A percentile compares a stretch with the other conserved stretches of the same genome.
Conservation (phyloP, 2,888 invertebrate species). For the Penaeus monodon region DNA sequence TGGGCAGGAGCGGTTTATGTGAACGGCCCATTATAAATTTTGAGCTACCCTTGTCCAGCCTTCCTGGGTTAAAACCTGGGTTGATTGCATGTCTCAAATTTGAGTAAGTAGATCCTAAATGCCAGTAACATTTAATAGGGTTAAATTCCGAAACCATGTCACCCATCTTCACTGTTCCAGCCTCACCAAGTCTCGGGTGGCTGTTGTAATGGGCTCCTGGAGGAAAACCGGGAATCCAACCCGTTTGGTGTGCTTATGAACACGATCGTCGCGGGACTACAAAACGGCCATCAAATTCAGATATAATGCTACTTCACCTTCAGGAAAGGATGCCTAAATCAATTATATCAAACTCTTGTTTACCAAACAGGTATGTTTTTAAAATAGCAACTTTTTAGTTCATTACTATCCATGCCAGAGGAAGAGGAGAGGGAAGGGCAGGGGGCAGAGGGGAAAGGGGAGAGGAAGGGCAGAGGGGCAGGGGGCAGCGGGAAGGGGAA, state of each 20-base stretch:
- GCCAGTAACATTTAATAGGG: neutral
- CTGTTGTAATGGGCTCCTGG: conserved; percentile 41
- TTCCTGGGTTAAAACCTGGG: conserved; percentile 35
- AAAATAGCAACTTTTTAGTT: neutral
- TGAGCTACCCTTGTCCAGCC: conserved; percentile 35
- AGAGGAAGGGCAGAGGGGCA: too few species aligned
- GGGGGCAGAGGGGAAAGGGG: too few species aligned
- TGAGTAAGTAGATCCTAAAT: conserved; percentile 14
- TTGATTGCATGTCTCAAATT: conserved; percentile 14
- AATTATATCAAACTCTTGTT: conserved; percentile 26
- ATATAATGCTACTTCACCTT: conserved; percentile 26
- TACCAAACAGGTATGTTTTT: conserved; percentile 23
- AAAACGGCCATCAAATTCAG: neutral
- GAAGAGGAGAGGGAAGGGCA: too few species aligned
- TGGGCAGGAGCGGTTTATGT: conserved; percentile 47
- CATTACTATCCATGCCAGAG: too few species aligned
- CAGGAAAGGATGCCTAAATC: conserved; percentile 35
- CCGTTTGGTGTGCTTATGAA: conserved; percentile 33
- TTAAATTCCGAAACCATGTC: too few species aligned
- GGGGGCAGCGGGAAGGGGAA: too few species aligned
- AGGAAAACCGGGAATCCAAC: conserved; percentile 16
- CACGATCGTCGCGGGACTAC: conserved; percentile 18
- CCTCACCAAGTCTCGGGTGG: neutral
- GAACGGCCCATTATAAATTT: conserved; percentile 23
- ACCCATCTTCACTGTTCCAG: neutral